These are phyloP conservation scores for Eupithecia abbreviata DNA, from an alignment of 2,888 invertebrate genomes.

Conservation along the genomic window DNA sequence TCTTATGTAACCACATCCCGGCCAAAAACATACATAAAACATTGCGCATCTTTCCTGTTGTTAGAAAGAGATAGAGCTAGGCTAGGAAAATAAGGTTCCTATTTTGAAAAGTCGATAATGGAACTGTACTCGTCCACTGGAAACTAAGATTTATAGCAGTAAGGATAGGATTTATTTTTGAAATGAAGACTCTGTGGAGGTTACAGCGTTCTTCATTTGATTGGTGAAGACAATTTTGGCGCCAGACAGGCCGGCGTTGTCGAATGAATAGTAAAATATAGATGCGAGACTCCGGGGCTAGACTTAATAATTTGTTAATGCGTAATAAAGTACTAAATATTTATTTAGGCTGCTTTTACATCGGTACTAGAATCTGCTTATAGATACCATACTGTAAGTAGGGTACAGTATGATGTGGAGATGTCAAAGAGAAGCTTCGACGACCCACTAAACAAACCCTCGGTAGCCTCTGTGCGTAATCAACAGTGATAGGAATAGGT, in stretches of 20 bases:
- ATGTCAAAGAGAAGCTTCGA: no score
- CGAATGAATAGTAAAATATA: not conserved
- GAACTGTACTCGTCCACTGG: not conserved
- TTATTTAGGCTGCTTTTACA: not conserved
- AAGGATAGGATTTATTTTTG: not conserved
- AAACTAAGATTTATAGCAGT: not conserved
- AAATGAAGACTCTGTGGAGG: conserved; percentile 18
- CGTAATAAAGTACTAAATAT: not conserved
- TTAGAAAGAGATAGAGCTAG: conserved; percentile 4
- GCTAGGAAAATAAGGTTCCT: not conserved
- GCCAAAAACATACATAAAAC: no score
- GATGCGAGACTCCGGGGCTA: conserved; percentile 16
- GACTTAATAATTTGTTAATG: not conserved
- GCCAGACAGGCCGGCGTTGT: conserved; percentile 71
- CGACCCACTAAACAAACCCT: no score
- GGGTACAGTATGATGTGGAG: no score
- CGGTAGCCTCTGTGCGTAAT: no score
- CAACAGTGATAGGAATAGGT: no score
- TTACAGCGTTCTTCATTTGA: conserved; percentile 53
- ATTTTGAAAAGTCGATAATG: conserved; percentile 4
- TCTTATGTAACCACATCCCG: not conserved
- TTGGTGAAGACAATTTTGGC: conserved; percentile 60
- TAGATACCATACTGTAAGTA: no score
- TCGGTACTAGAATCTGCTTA: not conserved
- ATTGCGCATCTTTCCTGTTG: not conserved